phyloP scores from a whole-genome alignment of 2,888 invertebrate genomes.

The Polyploca ridens region DNA sequence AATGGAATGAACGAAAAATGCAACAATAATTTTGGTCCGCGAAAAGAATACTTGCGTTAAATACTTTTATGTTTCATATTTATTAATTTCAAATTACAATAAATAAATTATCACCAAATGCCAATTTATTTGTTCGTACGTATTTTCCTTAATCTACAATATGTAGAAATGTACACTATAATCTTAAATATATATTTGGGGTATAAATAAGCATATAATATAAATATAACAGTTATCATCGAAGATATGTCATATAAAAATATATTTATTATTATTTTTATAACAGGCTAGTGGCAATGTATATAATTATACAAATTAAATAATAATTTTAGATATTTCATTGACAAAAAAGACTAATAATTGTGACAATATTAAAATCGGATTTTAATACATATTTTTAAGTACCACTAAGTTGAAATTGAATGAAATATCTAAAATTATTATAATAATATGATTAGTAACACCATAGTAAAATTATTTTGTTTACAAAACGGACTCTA shows the following conservation, averaged over 20 bases:
- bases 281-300: neutral
- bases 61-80: neutral
- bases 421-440: too few species aligned
- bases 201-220: neutral
- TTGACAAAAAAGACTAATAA: neutral
- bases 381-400: too few species aligned
- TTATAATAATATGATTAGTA: too few species aligned
- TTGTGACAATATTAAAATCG: neutral
- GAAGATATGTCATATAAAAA: neutral
- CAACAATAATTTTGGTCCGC: conserved; percentile 13
- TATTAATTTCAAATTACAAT: neutral
- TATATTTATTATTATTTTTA: neutral
- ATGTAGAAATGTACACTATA: conserved; percentile 5
- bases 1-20: conserved; percentile 18
- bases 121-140: neutral
- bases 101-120: neutral
- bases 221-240: conserved; percentile 1
- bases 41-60: neutral
- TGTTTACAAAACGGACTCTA: too few species aligned
- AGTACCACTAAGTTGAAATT: too few species aligned
- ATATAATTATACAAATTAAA: too few species aligned
- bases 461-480: too few species aligned
- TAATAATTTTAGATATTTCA: neutral
- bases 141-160: neutral
- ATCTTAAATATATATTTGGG: neutral